Conservation (phyloP, 1,140 invertebrate species). For the Eulimnadia texana region DNA sequence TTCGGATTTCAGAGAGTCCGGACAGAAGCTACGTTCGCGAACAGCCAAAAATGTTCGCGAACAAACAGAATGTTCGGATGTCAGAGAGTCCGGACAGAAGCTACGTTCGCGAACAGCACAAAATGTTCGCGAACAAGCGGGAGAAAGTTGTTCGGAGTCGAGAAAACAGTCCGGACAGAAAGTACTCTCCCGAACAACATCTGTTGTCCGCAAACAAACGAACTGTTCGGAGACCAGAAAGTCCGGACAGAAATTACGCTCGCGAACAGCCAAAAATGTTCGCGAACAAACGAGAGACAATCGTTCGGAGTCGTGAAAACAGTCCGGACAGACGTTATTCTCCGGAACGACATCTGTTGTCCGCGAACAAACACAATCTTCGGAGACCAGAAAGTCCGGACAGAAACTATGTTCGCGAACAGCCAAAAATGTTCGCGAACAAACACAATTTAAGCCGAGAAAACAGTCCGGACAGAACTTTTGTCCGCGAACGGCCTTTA, state of each 20-base stretch:
- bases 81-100: too few species aligned
- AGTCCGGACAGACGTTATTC: not conserved
- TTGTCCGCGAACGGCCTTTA: not conserved
- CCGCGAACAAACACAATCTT: slow-evolving; percentile 1
- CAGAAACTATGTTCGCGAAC: too few species aligned
- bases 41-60: not conserved
- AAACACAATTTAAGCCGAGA: not conserved
- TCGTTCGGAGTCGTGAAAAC: not conserved
- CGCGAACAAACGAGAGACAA: too few species aligned
- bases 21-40: not conserved
- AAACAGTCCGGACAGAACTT: not conserved
- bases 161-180: not conserved
- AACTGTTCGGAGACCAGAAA: too few species aligned
- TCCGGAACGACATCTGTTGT: not conserved
- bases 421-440: too few species aligned
- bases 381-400: too few species aligned
- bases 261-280: too few species aligned
- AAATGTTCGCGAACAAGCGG: too few species aligned
- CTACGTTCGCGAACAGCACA: too few species aligned
- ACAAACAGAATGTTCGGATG: too few species aligned
- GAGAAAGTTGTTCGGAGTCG: not conserved
- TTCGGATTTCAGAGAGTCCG: not conserved
- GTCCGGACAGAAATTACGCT: too few species aligned
- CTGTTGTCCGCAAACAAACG: not conserved
- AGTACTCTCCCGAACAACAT: not conserved